A percentile compares a stretch with the other conserved stretches of the same genome.
Evolutionary conservation across 2,888 invertebrate genomes (phyloP).

Genomic region (Agrotis puta): DNA sequence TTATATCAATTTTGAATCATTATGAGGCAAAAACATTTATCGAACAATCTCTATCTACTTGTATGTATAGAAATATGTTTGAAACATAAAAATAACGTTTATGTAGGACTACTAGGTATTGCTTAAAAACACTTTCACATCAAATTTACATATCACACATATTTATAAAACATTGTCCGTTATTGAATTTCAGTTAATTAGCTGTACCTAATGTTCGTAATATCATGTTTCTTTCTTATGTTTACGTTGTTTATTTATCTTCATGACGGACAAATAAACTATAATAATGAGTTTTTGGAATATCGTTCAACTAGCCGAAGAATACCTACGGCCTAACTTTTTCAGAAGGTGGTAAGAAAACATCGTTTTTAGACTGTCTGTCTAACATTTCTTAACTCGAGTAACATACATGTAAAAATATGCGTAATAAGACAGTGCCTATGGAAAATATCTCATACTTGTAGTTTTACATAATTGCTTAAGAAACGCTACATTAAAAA

Average conservation of each 20-base stretch:
- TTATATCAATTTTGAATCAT: conserved; percentile 33
- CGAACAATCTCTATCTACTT: conserved; percentile 33
- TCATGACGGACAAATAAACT: conserved; percentile 10
- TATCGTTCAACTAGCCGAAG: conserved; percentile 7
- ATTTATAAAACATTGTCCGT: conserved; percentile 38
- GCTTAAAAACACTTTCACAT: conserved; percentile 47
- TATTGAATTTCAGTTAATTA: conserved; percentile 43
- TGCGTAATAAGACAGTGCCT: conserved; percentile 61
- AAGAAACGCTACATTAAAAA: conserved; percentile 22
- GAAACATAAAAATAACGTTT: conserved; percentile 29
- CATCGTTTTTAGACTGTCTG: not conserved
- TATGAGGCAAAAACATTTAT: conserved; percentile 45
- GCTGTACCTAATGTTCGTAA: conserved; percentile 23
- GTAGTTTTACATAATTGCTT: conserved; percentile 37
- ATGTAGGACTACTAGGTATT: conserved; percentile 44
- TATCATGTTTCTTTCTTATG: conserved; percentile 37
- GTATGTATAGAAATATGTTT: conserved; percentile 33
- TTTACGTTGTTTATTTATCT: conserved; percentile 20
- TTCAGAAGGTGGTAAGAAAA: not conserved
- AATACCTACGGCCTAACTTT: not conserved
- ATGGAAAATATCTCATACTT: conserved; percentile 48
- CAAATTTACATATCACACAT: too few species aligned
- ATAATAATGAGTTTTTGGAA: conserved; percentile 17
- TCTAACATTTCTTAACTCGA: not conserved
- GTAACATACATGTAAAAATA: conserved; percentile 23